Conservation (phyloP, 2,888 invertebrate genomes). For the Drosophila barbarae region DNA sequence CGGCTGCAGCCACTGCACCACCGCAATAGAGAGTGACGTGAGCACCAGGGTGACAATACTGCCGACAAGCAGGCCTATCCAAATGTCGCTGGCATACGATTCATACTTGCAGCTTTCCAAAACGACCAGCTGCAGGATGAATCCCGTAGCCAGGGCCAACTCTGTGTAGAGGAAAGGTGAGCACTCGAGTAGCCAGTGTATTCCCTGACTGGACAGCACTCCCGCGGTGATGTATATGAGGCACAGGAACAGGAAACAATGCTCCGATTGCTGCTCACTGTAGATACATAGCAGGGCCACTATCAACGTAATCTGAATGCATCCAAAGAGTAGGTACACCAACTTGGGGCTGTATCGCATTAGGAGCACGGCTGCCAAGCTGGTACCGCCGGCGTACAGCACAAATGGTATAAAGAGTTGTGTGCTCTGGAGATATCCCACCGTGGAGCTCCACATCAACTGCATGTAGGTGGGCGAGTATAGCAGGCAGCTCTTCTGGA, state of each 20-base stretch:
- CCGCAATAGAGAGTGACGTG: conserved; percentile 52
- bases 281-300: conserved; percentile 71
- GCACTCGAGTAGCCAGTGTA: conserved; percentile 71
- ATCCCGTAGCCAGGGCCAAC: conserved; percentile 53
- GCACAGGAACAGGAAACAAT: conserved; percentile 70
- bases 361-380: conserved; percentile 58
- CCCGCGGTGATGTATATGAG: conserved; percentile 69
- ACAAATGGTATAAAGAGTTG: conserved; percentile 60
- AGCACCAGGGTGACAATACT: conserved; percentile 51
- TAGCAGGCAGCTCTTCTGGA: conserved; percentile 60
- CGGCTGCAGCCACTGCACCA: conserved; percentile 63
- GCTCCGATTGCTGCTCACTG: conserved; percentile 60
- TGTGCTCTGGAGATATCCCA: conserved; percentile 46
- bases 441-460: conserved; percentile 65
- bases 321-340: conserved; percentile 69
- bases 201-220: conserved; percentile 67
- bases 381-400: conserved; percentile 62
- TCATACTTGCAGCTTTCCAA: conserved; percentile 69
- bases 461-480: conserved; percentile 65
- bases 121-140: conserved; percentile 55
- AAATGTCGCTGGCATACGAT: conserved; percentile 43
- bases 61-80: conserved; percentile 56
- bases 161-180: conserved; percentile 74
- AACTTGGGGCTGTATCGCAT: conserved; percentile 70
- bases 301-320: conserved; percentile 69